These are phyloP conservation scores for Fopius arisanus DNA, from an alignment of 1,140 invertebrate genomes.

Conservation along the genomic window DNA sequence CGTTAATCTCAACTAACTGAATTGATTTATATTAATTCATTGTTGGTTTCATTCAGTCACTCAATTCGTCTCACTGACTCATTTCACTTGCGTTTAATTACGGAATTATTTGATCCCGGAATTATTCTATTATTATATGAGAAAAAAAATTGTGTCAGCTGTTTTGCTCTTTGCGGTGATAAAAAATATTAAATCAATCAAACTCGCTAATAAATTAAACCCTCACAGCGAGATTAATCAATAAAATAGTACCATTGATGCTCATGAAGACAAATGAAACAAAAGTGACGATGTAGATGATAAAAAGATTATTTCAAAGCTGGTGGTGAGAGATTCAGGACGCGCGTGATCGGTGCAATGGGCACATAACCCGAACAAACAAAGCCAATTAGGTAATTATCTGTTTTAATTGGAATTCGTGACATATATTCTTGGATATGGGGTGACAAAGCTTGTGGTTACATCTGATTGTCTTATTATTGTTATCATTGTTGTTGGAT, in stretches of 20 bases:
- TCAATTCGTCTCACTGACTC: background rate
- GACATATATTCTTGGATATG: constrained; percentile 41
- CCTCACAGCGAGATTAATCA: background rate
- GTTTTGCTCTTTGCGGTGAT: too few species aligned
- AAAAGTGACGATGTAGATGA: background rate
- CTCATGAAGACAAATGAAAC: background rate
- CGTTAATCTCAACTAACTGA: constrained; percentile 47
- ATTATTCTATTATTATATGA: too few species aligned
- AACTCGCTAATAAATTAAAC: background rate
- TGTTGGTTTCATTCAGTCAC: background rate
- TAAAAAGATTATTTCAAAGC: background rate
- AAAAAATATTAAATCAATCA: too few species aligned
- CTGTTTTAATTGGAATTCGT: constrained; percentile 52
- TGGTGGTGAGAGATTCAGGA: background rate
- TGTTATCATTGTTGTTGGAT: constrained; percentile 56
- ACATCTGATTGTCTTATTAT: constrained; percentile 1
- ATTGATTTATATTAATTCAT: constrained; percentile 38
- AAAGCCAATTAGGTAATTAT: constrained; percentile 49
- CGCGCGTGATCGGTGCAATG: background rate
- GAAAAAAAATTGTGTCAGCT: too few species aligned
- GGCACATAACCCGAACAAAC: background rate
- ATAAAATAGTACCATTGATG: background rate
- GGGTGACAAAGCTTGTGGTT: too few species aligned
- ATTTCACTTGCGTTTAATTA: constrained; percentile 1
- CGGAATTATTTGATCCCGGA: background rate